A percentile compares a stretch with the other conserved stretches of the same genome.
phyloP scores from a whole-genome alignment of 2,888 invertebrate species.

The Papilio demoleus region DNA sequence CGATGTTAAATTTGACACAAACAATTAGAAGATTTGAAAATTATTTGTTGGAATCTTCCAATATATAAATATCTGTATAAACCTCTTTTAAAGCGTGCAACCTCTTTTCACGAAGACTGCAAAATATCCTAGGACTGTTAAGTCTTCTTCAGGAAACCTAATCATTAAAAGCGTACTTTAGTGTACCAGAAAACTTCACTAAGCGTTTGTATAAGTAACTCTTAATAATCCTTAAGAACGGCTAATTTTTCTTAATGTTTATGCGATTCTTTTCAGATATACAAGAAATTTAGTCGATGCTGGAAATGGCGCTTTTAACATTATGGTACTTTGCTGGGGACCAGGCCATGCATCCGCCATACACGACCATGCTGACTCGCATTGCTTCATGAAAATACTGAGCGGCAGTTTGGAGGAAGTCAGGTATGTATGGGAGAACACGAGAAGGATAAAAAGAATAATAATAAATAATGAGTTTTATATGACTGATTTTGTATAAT shows the following conservation, averaged over 20 bases:
- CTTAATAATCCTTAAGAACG: too few relatives aligned
- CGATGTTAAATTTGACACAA: not conserved
- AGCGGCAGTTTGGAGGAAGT: slow-evolving; percentile 93
- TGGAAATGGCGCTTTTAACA: slow-evolving; percentile 98
- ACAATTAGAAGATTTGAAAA: not conserved
- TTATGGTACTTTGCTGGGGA: slow-evolving; percentile 99
- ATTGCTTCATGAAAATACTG: slow-evolving; percentile 98
- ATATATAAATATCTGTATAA: too few relatives aligned
- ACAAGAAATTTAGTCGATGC: slow-evolving; percentile 97
- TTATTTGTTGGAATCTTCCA: not conserved
- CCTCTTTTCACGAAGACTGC: too few relatives aligned
- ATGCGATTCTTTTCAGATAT: slow-evolving; percentile 78
- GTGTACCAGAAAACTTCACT: too few relatives aligned
- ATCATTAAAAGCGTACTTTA: too few relatives aligned
- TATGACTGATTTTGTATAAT: not conserved
- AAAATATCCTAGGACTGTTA: too few relatives aligned
- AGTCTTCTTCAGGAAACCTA: too few relatives aligned
- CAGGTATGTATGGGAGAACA: slow-evolving; percentile 68
- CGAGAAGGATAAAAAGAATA: too few relatives aligned
- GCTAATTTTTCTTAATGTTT: not conserved
- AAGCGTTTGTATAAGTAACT: too few relatives aligned
- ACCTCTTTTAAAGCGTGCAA: too few relatives aligned
- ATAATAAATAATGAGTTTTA: not conserved
- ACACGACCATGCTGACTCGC: slow-evolving; percentile 97
- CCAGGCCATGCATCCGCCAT: slow-evolving; percentile 97